These are phyloP conservation scores for Enteromius trimaculatus DNA, from an alignment of 2,797 vertebrate genomes.

Conservation along the genomic window DNA sequence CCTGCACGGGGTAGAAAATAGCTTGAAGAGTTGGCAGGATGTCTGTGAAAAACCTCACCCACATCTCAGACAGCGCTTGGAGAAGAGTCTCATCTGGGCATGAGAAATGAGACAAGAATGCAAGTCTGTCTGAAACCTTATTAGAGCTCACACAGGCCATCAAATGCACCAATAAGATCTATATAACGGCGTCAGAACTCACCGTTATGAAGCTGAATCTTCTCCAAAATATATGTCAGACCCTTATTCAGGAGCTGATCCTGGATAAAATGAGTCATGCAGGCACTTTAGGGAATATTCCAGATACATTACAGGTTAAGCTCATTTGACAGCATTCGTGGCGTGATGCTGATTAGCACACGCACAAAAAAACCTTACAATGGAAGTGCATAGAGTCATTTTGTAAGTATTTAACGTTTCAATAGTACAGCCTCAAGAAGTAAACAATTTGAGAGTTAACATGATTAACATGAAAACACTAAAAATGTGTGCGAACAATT, in stretches of 20 bases:
- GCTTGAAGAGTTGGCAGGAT: constrained; percentile 94
- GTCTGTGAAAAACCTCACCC: constrained; percentile 93
- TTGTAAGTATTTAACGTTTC: neutral
- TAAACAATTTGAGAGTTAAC: neutral
- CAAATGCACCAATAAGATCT: neutral
- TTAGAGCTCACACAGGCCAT: neutral
- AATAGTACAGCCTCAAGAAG: neutral
- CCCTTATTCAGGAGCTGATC: constrained; percentile 93
- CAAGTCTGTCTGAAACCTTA: constrained; percentile 19
- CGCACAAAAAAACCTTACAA: neutral
- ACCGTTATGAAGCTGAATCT: constrained; percentile 81
- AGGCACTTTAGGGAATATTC: neutral
- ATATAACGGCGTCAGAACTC: constrained; percentile 49
- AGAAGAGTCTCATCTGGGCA: constrained; percentile 84
- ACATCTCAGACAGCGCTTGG: constrained; percentile 83
- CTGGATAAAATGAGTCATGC: constrained; percentile 71
- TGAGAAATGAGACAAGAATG: constrained; percentile 32
- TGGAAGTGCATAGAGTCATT: too few species aligned
- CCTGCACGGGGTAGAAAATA: constrained; percentile 97
- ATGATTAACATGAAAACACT: neutral
- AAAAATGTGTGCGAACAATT: neutral
- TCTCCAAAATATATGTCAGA: constrained; percentile 87
- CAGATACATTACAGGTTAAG: neutral
- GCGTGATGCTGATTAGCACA: neutral
- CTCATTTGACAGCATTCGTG: neutral